Conservation (phyloP, 2,888 invertebrate genomes). For the Drosophila anomelani region DNA sequence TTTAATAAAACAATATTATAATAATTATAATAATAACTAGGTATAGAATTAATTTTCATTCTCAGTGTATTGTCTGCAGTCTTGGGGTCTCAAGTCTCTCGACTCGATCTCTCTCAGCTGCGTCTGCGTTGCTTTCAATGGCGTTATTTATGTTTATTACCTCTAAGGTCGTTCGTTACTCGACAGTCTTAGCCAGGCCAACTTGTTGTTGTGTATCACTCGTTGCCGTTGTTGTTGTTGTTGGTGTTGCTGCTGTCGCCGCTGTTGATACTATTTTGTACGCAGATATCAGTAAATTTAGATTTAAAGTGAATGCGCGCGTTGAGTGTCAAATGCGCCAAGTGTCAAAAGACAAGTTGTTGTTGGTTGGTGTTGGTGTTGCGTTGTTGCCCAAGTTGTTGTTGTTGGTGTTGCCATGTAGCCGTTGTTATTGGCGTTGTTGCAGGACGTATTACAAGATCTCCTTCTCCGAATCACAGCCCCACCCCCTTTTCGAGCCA, state of each 20-base stretch:
- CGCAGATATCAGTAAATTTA: conserved; percentile 81
- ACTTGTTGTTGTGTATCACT: conserved; percentile 47
- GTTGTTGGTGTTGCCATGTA: conserved; percentile 36
- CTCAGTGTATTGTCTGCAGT: conserved; percentile 23
- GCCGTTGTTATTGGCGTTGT: conserved; percentile 49
- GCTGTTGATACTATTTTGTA: conserved; percentile 80
- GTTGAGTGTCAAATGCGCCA: conserved; percentile 81
- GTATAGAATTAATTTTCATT: background rate
- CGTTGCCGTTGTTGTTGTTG: conserved; percentile 40
- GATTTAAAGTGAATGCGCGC: conserved; percentile 81
- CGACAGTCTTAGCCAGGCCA: conserved; percentile 60
- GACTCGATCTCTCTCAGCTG: conserved; percentile 65
- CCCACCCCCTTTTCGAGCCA: background rate
- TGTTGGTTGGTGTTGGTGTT: conserved; percentile 36
- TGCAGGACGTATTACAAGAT: conserved; percentile 75
- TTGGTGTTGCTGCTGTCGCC: conserved; percentile 71
- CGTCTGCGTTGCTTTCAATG: conserved; percentile 78
- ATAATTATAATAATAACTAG: background rate
- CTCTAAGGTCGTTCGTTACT: conserved; percentile 81
- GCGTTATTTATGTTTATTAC: conserved; percentile 82
- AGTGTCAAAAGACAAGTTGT: conserved; percentile 73
- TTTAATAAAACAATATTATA: too few species aligned
- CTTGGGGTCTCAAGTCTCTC: conserved; percentile 33
- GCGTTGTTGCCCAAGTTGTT: background rate
- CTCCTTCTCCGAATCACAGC: conserved; percentile 31